Percentiles rank a stretch among this genome's conserved stretches.
Evolutionary conservation across 2,797 vertebrate genomes (phyloP).

Genomic region (Sphenodon punctatus): DNA sequence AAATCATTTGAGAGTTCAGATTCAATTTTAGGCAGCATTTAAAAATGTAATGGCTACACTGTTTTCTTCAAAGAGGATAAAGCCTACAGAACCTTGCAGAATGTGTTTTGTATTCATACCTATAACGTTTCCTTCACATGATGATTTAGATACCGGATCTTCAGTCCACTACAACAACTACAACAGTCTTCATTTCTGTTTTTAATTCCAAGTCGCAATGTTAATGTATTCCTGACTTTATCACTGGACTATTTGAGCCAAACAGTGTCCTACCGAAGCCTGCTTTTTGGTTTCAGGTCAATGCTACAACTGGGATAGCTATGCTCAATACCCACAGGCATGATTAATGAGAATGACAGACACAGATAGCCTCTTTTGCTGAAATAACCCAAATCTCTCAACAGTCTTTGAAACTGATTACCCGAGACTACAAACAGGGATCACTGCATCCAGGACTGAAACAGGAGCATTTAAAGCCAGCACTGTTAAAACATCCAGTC

Average conservation of each 20-base stretch:
- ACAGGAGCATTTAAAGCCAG: not conserved
- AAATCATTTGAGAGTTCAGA: not conserved
- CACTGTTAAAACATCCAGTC: too few relatives aligned
- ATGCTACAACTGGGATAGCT: not conserved
- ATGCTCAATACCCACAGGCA: not conserved
- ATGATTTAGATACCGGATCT: not conserved
- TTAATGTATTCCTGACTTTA: constrained; percentile 40
- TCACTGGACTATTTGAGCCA: not conserved
- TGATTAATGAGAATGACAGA: not conserved
- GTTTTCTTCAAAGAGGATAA: not conserved
- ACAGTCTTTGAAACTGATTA: not conserved
- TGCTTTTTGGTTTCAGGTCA: not conserved
- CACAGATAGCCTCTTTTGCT: not conserved
- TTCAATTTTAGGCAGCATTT: not conserved
- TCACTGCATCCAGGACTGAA: not conserved
- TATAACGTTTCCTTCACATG: not conserved
- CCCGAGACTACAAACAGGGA: not conserved
- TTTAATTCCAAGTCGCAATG: not conserved
- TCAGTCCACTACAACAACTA: not conserved
- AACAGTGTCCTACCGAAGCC: constrained; percentile 3
- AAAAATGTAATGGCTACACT: not conserved
- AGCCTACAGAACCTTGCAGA: too few relatives aligned
- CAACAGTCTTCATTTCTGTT: not conserved
- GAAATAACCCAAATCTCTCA: too few relatives aligned
- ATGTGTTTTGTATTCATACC: not conserved